phyloP scores from a whole-genome alignment of 2,888 invertebrate genomes.

The Parnassius mnemosyne region DNA sequence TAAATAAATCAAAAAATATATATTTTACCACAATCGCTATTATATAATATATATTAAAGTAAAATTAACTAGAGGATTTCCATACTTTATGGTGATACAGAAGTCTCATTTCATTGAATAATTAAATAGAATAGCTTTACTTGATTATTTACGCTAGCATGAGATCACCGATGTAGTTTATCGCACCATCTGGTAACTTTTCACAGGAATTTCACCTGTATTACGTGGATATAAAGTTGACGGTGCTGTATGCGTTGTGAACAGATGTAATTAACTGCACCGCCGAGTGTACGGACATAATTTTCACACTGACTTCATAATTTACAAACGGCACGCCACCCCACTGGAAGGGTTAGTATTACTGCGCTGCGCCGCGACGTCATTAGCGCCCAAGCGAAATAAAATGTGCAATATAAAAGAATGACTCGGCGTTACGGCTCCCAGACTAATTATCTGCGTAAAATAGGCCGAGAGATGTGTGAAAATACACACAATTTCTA shows the following conservation, averaged over 20 bases:
- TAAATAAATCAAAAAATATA: no score
- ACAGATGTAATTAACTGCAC: slow-evolving; percentile 35
- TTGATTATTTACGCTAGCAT: slow-evolving; percentile 26
- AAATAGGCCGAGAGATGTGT: slow-evolving; percentile 2
- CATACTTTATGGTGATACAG: slow-evolving; percentile 19
- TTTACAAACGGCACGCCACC: slow-evolving; percentile 38
- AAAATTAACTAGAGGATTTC: slow-evolving; percentile 9
- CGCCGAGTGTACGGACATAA: slow-evolving; percentile 38
- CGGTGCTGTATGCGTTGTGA: slow-evolving; percentile 10
- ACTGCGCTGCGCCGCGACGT: slow-evolving; percentile 45
- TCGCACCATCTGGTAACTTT: slow-evolving; percentile 24
- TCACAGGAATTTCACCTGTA: slow-evolving; percentile 25
- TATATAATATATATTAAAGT: slow-evolving; percentile 1
- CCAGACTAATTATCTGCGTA: slow-evolving; percentile 10
- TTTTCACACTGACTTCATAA: slow-evolving; percentile 50
- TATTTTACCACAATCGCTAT: slow-evolving; percentile 5
- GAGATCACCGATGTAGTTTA: slow-evolving; percentile 26
- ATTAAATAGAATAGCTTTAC: slow-evolving; percentile 28
- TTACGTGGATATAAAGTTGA: slow-evolving; percentile 19
- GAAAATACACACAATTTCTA: not conserved
- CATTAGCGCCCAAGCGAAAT: slow-evolving; percentile 66
- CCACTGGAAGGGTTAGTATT: slow-evolving; percentile 36
- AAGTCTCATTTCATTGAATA: slow-evolving; percentile 25
- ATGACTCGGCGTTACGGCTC: slow-evolving; percentile 47
- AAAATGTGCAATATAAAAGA: slow-evolving; percentile 73